Conservation (phyloP, 2,797 vertebrate species). For the Philypnodon macrostomus region DNA sequence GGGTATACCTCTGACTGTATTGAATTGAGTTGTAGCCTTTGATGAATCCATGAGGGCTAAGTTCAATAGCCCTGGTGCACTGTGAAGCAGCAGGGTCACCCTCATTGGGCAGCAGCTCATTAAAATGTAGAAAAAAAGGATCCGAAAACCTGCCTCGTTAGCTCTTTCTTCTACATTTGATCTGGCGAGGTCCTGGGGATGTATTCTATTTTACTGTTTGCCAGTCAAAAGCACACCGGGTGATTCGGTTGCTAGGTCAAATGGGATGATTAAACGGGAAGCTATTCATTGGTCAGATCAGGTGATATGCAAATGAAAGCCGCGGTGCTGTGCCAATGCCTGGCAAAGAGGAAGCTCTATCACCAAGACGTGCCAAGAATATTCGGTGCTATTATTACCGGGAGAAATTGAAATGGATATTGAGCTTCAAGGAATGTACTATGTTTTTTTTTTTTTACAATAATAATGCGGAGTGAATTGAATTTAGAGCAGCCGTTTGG, state of each 20-base stretch:
- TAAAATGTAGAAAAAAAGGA: conserved; percentile 51
- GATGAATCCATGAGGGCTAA: conserved; percentile 43
- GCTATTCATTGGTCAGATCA: conserved; percentile 61
- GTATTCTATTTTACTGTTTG: conserved; percentile 39
- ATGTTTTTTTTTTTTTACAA: conserved; percentile 23
- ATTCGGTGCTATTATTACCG: conserved; percentile 50
- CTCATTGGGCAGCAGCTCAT: conserved; percentile 52
- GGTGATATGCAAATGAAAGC: conserved; percentile 62
- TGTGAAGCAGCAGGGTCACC: conserved; percentile 52
- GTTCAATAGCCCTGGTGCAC: conserved; percentile 34
- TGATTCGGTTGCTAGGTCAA: conserved; percentile 60
- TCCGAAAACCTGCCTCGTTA: conserved; percentile 50
- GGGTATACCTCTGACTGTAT: conserved; percentile 40
- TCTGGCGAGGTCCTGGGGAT: conserved; percentile 41
- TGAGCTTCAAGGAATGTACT: conserved; percentile 32
- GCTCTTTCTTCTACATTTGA: conserved; percentile 54
- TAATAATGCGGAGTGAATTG: conserved; percentile 9
- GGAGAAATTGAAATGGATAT: conserved; percentile 25
- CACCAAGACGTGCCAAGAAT: conserved; percentile 34
- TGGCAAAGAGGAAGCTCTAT: conserved; percentile 37
- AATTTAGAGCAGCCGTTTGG: neutral
- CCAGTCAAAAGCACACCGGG: conserved; percentile 42
- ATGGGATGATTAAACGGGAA: conserved; percentile 55
- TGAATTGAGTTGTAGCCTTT: conserved; percentile 53
- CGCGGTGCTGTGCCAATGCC: conserved; percentile 47